Evolutionary conservation across 2,797 vertebrate species (phyloP).

Genomic region (Knipowitschia caucasica): DNA sequence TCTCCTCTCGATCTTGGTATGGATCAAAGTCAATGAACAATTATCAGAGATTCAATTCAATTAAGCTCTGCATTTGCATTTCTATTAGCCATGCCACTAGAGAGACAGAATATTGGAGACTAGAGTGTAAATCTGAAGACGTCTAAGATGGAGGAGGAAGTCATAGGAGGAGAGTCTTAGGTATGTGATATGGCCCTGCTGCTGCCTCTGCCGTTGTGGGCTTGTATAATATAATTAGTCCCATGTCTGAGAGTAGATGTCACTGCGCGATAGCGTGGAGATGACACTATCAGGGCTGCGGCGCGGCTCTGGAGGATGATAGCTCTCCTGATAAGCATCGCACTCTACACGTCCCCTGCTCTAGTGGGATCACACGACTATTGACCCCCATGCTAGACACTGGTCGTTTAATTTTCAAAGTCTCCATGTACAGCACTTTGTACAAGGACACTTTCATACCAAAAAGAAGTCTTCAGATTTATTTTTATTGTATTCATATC

Average conservation of each 20-base stretch:
- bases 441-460: background rate
- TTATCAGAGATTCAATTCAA: constrained; percentile 67
- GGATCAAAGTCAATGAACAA: constrained; percentile 60
- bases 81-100: constrained; percentile 59
- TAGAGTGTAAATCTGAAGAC: background rate
- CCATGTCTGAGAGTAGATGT: constrained; percentile 74
- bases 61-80: constrained; percentile 63
- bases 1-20: constrained; percentile 32
- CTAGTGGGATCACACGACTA: constrained; percentile 69
- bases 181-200: constrained; percentile 70
- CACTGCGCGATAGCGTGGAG: constrained; percentile 68
- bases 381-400: constrained; percentile 71
- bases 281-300: constrained; percentile 66
- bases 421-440: constrained; percentile 22
- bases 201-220: constrained; percentile 60
- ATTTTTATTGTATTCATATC: too few relatives aligned
- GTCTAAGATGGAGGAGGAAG: background rate
- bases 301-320: constrained; percentile 63
- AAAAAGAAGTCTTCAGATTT: background rate
- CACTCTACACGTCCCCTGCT: constrained; percentile 71
- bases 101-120: constrained; percentile 32
- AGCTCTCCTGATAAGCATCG: constrained; percentile 80
- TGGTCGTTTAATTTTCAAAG: constrained; percentile 40
- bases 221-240: constrained; percentile 78
- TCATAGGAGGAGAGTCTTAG: constrained; percentile 11